These are phyloP conservation scores for Edolisoma coerulescens DNA, from an alignment of 2,113 vertebrate species.

Conservation along the genomic window DNA sequence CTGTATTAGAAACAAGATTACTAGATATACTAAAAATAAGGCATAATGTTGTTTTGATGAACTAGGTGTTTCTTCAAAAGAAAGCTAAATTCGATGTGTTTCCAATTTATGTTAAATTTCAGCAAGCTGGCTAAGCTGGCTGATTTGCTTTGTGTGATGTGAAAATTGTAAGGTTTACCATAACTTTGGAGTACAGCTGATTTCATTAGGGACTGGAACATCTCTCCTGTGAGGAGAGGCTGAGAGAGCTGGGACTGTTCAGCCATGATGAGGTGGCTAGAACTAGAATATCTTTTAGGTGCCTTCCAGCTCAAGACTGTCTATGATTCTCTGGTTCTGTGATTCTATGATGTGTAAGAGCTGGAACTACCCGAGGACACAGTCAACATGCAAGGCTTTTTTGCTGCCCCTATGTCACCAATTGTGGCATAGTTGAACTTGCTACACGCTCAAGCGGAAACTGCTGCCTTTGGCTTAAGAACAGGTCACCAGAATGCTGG, in stretches of 20 bases:
- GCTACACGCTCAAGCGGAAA: rapidly evolving
- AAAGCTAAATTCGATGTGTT: not conserved
- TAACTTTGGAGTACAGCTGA: not conserved
- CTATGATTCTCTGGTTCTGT: not conserved
- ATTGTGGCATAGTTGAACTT: not conserved
- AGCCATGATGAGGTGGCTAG: not conserved
- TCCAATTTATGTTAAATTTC: not conserved
- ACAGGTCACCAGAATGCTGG: not conserved
- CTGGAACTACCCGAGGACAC: not conserved
- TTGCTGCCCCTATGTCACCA: not conserved
- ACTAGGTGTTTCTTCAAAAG: not conserved
- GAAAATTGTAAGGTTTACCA: not conserved
- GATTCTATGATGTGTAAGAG: not conserved
- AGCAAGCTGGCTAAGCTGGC: not conserved
- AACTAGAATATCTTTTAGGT: not conserved
- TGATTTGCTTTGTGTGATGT: not conserved
- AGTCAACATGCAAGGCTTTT: rapidly evolving
- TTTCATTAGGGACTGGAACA: not conserved
- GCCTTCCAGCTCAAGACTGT: not conserved
- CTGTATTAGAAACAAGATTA: not conserved
- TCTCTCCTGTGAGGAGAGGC: not conserved
- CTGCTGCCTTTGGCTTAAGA: not conserved
- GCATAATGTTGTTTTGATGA: not conserved
- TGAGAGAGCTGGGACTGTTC: not conserved
- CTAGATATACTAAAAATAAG: not conserved